phyloP scores from a whole-genome alignment of 1,140 invertebrate genomes.

The Teleopsis dalmanni region DNA sequence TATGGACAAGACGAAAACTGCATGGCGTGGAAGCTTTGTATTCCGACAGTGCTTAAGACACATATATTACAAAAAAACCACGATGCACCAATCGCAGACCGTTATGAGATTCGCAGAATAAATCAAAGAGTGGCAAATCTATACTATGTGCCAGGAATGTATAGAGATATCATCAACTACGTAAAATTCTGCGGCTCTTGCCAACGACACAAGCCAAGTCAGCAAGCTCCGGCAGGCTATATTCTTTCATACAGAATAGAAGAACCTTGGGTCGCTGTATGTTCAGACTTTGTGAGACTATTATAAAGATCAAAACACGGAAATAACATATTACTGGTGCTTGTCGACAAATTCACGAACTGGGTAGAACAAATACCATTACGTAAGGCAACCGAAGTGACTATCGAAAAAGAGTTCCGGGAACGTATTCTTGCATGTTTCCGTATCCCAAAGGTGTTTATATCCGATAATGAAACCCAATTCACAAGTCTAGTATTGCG shows the following conservation, averaged over 20 bases:
- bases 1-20: background rate
- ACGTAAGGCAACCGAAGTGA: constrained; percentile 5
- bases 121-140: constrained; percentile 14
- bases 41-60: constrained; percentile 14
- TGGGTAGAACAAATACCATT: background rate
- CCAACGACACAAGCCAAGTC: constrained; percentile 27
- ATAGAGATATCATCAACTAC: constrained; percentile 19
- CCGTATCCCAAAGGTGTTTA: too few species aligned
- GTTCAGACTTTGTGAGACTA: constrained; percentile 3
- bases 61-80: constrained; percentile 23
- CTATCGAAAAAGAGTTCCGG: too few species aligned
- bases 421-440: too few species aligned
- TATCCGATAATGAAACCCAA: too few species aligned
- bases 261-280: background rate
- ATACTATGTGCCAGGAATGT: constrained; percentile 33
- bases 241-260: background rate
- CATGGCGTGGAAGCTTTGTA: constrained; percentile 9
- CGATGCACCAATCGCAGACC: constrained; percentile 21
- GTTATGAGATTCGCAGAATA: constrained; percentile 26
- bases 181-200: constrained; percentile 21
- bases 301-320: constrained; percentile 2
- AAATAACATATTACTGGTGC: constrained; percentile 3
- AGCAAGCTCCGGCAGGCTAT: too few species aligned
- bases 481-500: too few species aligned
- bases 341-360: constrained; percentile 6